Conservation (phyloP, 2,888 invertebrate species). For the Eristalinus sepulchralis region DNA sequence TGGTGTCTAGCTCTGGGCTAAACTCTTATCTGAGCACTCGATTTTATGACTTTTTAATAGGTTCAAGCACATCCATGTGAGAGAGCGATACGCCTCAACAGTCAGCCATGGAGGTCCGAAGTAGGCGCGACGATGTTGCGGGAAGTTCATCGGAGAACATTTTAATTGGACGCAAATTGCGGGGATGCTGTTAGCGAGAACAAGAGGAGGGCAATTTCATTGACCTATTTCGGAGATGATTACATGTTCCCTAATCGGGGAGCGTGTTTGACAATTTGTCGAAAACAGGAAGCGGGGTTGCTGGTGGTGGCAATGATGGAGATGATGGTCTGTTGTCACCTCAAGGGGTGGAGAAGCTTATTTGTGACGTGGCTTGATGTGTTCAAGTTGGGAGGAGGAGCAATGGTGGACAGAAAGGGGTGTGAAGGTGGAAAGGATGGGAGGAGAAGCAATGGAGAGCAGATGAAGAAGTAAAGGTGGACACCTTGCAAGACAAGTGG, state of each 20-base stretch:
- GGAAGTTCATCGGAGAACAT: not conserved
- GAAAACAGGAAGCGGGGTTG: not conserved
- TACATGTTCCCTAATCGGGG: not conserved
- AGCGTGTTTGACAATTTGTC: not conserved
- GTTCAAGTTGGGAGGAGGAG: not conserved
- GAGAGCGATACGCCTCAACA: slow-evolving; percentile 1
- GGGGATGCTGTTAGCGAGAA: not conserved
- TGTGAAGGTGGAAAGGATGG: too few species aligned
- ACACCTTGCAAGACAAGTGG: too few species aligned
- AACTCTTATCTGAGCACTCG: slow-evolving; percentile 29
- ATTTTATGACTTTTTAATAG: slow-evolving; percentile 39
- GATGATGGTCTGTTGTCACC: not conserved
- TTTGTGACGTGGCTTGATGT: not conserved
- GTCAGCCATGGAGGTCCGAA: slow-evolving; percentile 42
- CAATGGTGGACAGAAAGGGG: too few species aligned
- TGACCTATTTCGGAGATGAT: not conserved
- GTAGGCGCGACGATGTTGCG: not conserved
- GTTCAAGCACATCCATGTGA: not conserved
- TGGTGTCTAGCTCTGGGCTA: not conserved
- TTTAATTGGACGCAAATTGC: not conserved
- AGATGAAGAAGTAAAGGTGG: too few species aligned
- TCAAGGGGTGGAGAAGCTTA: not conserved
- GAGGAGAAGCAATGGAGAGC: too few species aligned
- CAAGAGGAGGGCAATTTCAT: not conserved
- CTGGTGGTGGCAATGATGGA: not conserved